Evolutionary conservation across 2,888 invertebrate genomes (phyloP).

Genomic region (Nomada ruficornis): DNA sequence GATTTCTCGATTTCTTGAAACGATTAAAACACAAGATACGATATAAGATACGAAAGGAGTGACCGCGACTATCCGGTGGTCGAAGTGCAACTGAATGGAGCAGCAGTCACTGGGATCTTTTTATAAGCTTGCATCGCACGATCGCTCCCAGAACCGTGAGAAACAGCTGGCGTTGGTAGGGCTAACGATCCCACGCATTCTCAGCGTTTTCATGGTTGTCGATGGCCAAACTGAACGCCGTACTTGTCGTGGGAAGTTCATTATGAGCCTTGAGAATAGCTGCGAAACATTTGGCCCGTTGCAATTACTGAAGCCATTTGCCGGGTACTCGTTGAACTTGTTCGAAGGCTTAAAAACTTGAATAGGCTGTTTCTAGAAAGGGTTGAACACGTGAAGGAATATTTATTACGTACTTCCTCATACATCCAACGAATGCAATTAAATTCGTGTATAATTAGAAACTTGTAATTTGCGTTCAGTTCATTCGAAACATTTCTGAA

Average conservation of each 20-base stretch:
- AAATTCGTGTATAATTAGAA: too few species aligned
- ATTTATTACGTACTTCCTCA: too few species aligned
- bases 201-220: constrained; percentile 39
- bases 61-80: background rate
- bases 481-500: background rate
- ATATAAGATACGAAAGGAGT: background rate
- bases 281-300: background rate
- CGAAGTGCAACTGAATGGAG: constrained; percentile 30
- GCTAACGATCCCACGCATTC: constrained; percentile 32
- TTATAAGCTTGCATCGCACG: constrained; percentile 45
- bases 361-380: too few species aligned
- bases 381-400: too few species aligned
- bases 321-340: background rate
- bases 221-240: background rate
- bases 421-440: too few species aligned
- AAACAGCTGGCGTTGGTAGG: constrained; percentile 39
- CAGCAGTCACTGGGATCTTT: constrained; percentile 17
- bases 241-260: constrained; percentile 40
- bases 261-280: constrained; percentile 4
- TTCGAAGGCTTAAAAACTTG: background rate
- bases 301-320: background rate
- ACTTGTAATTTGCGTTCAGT: background rate
- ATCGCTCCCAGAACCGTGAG: constrained; percentile 55
- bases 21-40: background rate
- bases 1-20: too few species aligned